These are phyloP conservation scores for Oenanthe oenanthe DNA, from an alignment of 2,113 vertebrate species.

Conservation along the genomic window DNA sequence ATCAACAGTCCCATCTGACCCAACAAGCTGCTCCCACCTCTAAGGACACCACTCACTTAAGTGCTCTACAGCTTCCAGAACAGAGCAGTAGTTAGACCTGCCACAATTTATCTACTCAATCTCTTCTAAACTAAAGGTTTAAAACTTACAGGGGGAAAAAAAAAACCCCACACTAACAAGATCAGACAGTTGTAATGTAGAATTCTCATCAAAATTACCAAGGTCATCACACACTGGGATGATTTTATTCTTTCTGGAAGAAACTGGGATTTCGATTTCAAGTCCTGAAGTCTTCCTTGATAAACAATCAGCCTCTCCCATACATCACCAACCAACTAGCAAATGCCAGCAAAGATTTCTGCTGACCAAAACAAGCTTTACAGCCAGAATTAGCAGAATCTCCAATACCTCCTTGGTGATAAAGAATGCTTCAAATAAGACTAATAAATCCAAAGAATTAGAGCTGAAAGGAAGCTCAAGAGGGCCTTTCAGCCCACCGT, in stretches of 20 bases:
- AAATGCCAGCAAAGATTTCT: neutral
- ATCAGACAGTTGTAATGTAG: neutral
- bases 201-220: neutral
- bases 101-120: neutral
- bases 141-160: neutral
- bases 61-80: neutral
- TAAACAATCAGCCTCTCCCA: neutral
- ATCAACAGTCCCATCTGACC: neutral
- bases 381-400: neutral
- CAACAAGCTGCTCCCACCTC: neutral
- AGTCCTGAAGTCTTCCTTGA: neutral
- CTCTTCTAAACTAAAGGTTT: neutral
- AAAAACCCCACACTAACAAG: neutral
- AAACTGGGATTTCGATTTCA: neutral
- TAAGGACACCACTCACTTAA: neutral
- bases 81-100: neutral
- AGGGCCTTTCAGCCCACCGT: neutral
- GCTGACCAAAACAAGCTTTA: neutral
- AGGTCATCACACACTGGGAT: neutral
- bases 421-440: neutral
- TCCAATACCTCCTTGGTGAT: neutral
- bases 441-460: neutral
- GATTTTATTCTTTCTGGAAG: neutral
- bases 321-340: neutral
- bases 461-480: neutral